A percentile compares a stretch with the other conserved stretches of the same genome.
phyloP scores from a whole-genome alignment of 2,113 vertebrate genomes.

The Nothobranchius furzeri region DNA sequence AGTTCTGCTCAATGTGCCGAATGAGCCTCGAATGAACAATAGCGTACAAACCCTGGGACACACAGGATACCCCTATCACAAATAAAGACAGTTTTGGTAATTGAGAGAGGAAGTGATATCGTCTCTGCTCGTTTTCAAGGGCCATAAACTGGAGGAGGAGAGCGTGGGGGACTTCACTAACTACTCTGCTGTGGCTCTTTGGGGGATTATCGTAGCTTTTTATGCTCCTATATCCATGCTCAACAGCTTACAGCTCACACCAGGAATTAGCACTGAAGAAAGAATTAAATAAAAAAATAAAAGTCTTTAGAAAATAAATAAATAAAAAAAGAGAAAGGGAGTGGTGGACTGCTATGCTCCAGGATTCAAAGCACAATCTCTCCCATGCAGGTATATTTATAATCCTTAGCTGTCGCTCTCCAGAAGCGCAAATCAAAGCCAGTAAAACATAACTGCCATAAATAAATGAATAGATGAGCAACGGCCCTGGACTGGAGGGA shows the following conservation, averaged over 20 bases:
- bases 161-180: constrained; percentile 58
- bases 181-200: constrained; percentile 62
- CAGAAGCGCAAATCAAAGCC: constrained; percentile 78
- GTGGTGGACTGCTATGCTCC: constrained; percentile 42
- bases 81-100: constrained; percentile 74
- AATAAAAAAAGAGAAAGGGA: constrained; percentile 35
- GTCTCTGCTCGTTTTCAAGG: constrained; percentile 73
- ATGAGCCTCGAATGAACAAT: constrained; percentile 76
- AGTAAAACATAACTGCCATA: constrained; percentile 80
- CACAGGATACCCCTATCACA: constrained; percentile 68
- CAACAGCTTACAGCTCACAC: constrained; percentile 54
- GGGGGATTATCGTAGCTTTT: constrained; percentile 58
- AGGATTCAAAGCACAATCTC: constrained; percentile 68
- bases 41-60: constrained; percentile 67
- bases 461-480: constrained; percentile 80
- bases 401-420: constrained; percentile 77
- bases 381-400: constrained; percentile 77
- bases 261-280: constrained; percentile 49
- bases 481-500: constrained; percentile 77
- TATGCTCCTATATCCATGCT: constrained; percentile 57
- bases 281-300: constrained; percentile 28
- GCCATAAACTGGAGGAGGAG: constrained; percentile 64
- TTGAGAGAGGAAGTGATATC: constrained; percentile 71
- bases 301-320: constrained; percentile 12
- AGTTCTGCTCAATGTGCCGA: constrained; percentile 68